Conservation (phyloP, 2,797 vertebrate species). For the Decapterus maruadsi region DNA sequence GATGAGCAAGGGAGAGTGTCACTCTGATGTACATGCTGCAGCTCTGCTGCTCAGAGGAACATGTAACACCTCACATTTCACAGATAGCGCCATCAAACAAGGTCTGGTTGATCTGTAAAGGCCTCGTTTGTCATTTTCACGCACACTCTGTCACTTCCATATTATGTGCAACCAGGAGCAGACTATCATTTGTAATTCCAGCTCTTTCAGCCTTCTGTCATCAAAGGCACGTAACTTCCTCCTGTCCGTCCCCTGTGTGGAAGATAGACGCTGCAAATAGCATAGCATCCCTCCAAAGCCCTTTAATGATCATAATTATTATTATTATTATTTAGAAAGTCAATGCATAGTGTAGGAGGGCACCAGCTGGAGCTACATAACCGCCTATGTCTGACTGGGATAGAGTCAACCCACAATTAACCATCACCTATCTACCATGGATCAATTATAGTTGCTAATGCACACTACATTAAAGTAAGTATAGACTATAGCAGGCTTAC, state of each 20-base stretch:
- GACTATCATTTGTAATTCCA: slow-evolving; percentile 52
- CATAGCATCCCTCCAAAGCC: slow-evolving; percentile 69
- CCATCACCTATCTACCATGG: not conserved
- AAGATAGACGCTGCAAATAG: slow-evolving; percentile 20
- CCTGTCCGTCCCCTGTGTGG: not conserved
- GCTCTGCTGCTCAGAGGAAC: slow-evolving; percentile 54
- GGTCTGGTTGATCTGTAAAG: slow-evolving; percentile 43
- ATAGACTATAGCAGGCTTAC: not conserved
- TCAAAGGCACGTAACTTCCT: slow-evolving; percentile 9
- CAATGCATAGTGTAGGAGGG: slow-evolving; percentile 68
- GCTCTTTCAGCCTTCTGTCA: slow-evolving; percentile 20
- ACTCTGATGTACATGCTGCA: slow-evolving; percentile 47
- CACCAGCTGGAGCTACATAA: slow-evolving; percentile 60
- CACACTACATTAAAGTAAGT: not conserved
- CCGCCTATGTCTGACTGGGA: not conserved
- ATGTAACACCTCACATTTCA: slow-evolving; percentile 47
- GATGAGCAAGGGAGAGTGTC: slow-evolving; percentile 29
- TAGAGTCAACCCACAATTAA: slow-evolving; percentile 4
- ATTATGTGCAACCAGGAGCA: slow-evolving; percentile 41
- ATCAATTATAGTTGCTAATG: not conserved
- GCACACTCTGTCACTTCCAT: slow-evolving; percentile 34
- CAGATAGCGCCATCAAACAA: slow-evolving; percentile 57
- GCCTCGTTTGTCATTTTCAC: slow-evolving; percentile 59
- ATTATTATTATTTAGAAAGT: slow-evolving; percentile 80
- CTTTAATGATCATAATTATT: slow-evolving; percentile 84